Conservation (phyloP, 2,888 invertebrate species). For the Parelbella ahira region DNA sequence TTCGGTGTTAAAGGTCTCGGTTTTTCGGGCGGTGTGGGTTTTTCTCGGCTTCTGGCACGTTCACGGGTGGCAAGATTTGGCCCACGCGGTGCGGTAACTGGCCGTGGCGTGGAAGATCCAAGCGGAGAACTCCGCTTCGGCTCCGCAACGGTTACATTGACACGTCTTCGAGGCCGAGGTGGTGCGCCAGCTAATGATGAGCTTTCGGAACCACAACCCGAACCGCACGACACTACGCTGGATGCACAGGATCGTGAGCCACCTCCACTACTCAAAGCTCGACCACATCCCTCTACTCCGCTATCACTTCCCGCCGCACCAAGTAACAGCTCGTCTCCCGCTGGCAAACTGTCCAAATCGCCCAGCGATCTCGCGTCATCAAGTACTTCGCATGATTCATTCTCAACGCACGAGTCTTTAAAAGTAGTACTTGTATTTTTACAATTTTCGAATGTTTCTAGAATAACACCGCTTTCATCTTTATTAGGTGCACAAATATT, state of each 20-base stretch:
- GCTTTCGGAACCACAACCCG: constrained; percentile 90
- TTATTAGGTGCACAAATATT: constrained; percentile 40
- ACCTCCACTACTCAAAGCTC: constrained; percentile 84
- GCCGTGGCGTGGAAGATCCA: constrained; percentile 74
- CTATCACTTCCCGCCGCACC: constrained; percentile 88
- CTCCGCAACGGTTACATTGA: constrained; percentile 81
- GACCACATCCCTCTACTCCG: constrained; percentile 87
- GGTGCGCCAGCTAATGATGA: constrained; percentile 83
- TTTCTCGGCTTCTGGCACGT: constrained; percentile 82
- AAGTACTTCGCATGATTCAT: constrained; percentile 56
- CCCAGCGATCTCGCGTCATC: constrained; percentile 68
- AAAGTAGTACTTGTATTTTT: constrained; percentile 37
- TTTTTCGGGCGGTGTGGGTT: constrained; percentile 73
- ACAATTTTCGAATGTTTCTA: constrained; percentile 43
- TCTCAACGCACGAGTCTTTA: constrained; percentile 51
- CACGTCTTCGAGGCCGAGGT: constrained; percentile 74
- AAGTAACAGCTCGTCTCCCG: constrained; percentile 60
- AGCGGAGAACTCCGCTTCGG: constrained; percentile 73
- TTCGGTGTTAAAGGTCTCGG: constrained; percentile 71
- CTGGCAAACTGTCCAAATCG: constrained; percentile 69
- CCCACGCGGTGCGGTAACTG: constrained; percentile 71
- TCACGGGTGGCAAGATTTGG: constrained; percentile 78
- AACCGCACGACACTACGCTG: constrained; percentile 88
- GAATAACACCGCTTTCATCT: constrained; percentile 49
- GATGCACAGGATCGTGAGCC: constrained; percentile 88